phyloP scores from a whole-genome alignment of 2,888 invertebrate genomes.

The Tuta absoluta region DNA sequence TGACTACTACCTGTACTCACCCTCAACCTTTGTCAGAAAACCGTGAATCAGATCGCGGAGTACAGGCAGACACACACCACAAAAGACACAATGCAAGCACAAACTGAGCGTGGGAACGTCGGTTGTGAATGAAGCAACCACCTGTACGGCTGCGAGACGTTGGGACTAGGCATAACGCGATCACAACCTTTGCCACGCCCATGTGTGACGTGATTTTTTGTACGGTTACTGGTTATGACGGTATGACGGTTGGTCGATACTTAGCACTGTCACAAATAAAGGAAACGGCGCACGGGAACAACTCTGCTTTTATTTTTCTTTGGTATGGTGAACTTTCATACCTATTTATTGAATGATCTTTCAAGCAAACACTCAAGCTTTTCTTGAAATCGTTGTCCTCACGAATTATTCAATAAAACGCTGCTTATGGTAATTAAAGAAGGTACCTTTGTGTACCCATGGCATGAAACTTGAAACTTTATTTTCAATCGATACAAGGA shows the following conservation, averaged over 20 bases:
- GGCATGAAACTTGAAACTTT: too few relatives aligned
- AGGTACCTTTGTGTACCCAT: too few relatives aligned
- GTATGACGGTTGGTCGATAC: too few relatives aligned
- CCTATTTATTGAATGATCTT: not conserved
- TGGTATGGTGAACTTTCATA: not conserved
- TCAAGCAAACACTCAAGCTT: not conserved
- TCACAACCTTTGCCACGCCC: slow-evolving; percentile 20
- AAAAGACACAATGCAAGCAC: slow-evolving; percentile 48
- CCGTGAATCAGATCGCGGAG: slow-evolving; percentile 55
- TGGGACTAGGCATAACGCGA: slow-evolving; percentile 4
- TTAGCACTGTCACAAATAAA: too few relatives aligned
- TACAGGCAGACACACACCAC: slow-evolving; percentile 40
- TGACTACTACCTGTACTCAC: slow-evolving; percentile 67
- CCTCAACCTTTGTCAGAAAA: slow-evolving; percentile 61
- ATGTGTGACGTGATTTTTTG: not conserved
- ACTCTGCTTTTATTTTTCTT: not conserved
- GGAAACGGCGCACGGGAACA: too few relatives aligned
- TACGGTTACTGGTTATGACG: slow-evolving; percentile 1
- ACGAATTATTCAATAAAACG: not conserved
- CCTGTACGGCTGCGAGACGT: slow-evolving; percentile 53
- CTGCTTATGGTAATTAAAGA: too few relatives aligned
- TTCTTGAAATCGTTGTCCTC: not conserved
- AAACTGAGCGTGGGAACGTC: slow-evolving; percentile 67
- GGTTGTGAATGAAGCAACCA: slow-evolving; percentile 57
- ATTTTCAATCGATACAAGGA: too few relatives aligned